Percentiles rank a stretch among this genome's conserved stretches.
Conservation (phyloP, 2,113 vertebrate species). For the Plecotus auritus region DNA sequence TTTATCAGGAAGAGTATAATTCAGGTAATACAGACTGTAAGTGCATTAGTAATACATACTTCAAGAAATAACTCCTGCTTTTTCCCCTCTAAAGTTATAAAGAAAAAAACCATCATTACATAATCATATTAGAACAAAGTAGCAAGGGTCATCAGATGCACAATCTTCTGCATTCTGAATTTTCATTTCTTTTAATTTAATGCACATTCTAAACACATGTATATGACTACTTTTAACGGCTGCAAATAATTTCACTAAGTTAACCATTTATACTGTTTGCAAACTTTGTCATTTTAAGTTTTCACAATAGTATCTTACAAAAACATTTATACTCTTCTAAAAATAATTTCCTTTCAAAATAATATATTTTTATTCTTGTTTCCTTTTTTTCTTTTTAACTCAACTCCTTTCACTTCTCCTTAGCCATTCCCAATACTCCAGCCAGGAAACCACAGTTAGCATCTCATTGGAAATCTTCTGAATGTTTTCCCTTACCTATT, state of each 20-base stretch:
- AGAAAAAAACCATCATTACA: neutral
- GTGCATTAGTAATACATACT: neutral
- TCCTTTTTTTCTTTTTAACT: neutral
- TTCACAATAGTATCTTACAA: neutral
- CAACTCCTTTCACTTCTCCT: neutral
- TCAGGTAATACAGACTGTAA: neutral
- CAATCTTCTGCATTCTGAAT: neutral
- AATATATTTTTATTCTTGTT: neutral
- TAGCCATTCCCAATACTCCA: neutral
- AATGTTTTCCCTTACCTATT: neutral
- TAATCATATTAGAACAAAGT: neutral
- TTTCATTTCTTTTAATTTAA: neutral
- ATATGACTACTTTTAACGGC: neutral
- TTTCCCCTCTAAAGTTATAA: neutral
- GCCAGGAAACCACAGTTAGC: neutral
- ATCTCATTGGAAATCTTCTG: neutral
- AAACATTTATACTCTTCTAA: neutral
- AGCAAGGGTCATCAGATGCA: neutral
- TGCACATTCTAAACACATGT: neutral
- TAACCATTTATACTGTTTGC: neutral
- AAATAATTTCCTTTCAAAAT: neutral
- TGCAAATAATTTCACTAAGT: neutral
- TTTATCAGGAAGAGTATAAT: neutral
- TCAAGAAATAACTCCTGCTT: slow-evolving; percentile 20
- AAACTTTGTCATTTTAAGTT: neutral